These are phyloP conservation scores for Platysternon megacephalum DNA, from an alignment of 2,113 vertebrate species.

Conservation along the genomic window DNA sequence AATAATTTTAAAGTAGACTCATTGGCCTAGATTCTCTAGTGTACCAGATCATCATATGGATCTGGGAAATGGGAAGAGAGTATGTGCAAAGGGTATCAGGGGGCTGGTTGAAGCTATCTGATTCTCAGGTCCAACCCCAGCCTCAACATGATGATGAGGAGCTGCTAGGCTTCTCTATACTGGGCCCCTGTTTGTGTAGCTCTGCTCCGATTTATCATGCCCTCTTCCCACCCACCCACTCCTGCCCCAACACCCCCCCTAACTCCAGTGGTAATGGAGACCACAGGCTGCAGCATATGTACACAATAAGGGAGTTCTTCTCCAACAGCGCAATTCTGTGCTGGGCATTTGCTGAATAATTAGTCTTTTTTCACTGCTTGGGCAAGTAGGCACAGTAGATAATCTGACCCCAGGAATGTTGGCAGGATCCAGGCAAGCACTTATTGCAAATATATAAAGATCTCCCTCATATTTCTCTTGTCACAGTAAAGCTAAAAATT, in stretches of 20 bases:
- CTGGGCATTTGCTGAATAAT: background rate
- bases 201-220: background rate
- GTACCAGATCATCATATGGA: background rate
- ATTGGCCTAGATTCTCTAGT: background rate
- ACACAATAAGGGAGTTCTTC: background rate
- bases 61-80: background rate
- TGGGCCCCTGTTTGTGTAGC: background rate
- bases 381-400: background rate
- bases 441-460: background rate
- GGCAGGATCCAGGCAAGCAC: background rate
- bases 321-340: background rate
- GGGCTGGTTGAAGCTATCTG: background rate
- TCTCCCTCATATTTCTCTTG: background rate
- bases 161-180: too few relatives aligned
- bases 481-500: background rate
- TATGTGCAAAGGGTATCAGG: background rate
- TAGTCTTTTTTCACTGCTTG: background rate
- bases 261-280: background rate
- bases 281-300: background rate
- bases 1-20: background rate
- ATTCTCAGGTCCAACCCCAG: too few relatives aligned
- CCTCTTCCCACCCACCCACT: background rate
- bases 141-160: too few relatives aligned
- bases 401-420: accelerated
- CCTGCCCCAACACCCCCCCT: background rate